Base-by-base conservation (phyloP, 2,797 vertebrate species). In the Acrossocheilus fasciatus region DNA sequence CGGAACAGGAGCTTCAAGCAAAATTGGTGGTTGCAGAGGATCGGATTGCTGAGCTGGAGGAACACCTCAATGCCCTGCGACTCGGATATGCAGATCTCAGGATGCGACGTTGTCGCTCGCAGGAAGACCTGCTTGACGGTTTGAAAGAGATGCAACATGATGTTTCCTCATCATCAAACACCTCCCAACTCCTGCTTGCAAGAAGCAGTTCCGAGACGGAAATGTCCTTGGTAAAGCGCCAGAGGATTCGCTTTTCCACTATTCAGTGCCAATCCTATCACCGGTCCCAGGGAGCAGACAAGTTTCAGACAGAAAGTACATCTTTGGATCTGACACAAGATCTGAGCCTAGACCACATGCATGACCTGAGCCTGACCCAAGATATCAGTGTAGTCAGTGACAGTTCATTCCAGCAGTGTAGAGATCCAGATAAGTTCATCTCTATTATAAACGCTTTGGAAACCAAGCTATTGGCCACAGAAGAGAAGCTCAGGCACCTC, bases 211-310 rank as follows among this genome's bases (percentile, higher is more conserved):
- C 92, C 2, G 96, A 97, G 41, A 89, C 93, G 17, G 96, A 95
- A 85, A 91, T 93, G 66, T 92, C 95, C 66, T 93, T 96, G 50
- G 88, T 95, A 75, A 98, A 98, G 91, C 96, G 96, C 86, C 98
- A 96, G 92, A 96, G 97, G 87, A 99, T 99, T 87, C 96, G 97
- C 12, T 99, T 99, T 92, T 97, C 98, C 0, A 98, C 93, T 36
- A 99, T 98, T 91, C 98, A 98, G 89, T 97, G 98, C 93, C 98
- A 99, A 93, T 98, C 96, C 90, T 98, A 98, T 43, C 93, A 95
- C 8, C 95, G 93, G 39, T 89, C 95, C 0, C 97, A 98, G 0
- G 95, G 94, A 36, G 90, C 95, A 0, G 97, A 97, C 68, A 93
- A 94, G 73, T 92, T 93, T 82, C 95, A 94, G 91, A 90, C 94